phyloP scores from a whole-genome alignment of 2,113 vertebrate genomes.

The Zosterops pallidus region DNA sequence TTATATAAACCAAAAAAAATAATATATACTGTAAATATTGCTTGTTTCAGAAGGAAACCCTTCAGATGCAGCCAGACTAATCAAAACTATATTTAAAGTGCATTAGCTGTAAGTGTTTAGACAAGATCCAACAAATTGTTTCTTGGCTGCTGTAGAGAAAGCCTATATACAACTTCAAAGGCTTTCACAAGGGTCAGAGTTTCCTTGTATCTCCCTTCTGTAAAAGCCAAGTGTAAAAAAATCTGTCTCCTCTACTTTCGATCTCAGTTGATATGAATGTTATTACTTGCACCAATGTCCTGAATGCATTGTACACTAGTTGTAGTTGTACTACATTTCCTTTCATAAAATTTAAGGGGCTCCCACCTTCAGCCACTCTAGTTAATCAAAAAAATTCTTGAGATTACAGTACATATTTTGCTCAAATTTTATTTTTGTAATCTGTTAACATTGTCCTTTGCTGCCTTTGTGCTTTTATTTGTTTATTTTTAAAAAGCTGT shows the following conservation, averaged over 20 bases:
- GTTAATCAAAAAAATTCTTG: not conserved
- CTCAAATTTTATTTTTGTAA: not conserved
- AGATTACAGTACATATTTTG: not conserved
- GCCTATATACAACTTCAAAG: not conserved
- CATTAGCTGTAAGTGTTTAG: conserved; percentile 20
- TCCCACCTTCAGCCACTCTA: accelerated
- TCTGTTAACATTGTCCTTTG: not conserved
- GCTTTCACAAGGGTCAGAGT: not conserved
- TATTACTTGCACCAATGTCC: not conserved
- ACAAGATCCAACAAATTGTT: not conserved
- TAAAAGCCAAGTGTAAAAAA: not conserved
- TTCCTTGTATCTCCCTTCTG: not conserved
- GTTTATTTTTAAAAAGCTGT: not conserved
- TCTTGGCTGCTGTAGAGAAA: not conserved
- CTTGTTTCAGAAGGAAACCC: not conserved
- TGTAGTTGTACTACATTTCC: not conserved
- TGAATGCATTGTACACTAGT: not conserved
- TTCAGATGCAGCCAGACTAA: not conserved
- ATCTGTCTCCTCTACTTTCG: not conserved
- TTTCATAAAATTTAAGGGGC: not conserved
- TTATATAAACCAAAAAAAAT: conserved; percentile 4
- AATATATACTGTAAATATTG: not conserved
- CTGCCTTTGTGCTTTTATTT: not conserved
- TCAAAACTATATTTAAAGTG: not conserved
- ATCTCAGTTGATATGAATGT: not conserved